These are phyloP conservation scores for Therioaphis trifolii DNA, from an alignment of 2,888 invertebrate genomes.

Conservation along the genomic window DNA sequence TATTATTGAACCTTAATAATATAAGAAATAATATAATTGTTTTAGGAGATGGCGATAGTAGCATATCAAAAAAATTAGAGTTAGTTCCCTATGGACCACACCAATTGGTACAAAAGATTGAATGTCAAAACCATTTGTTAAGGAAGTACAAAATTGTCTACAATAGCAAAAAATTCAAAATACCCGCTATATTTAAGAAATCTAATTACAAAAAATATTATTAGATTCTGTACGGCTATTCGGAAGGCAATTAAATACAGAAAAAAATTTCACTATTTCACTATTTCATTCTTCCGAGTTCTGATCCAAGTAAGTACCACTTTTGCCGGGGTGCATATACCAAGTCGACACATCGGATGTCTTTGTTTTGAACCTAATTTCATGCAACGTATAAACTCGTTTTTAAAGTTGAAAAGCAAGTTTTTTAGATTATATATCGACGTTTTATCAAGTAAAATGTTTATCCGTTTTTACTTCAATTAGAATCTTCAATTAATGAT, in stretches of 20 bases:
- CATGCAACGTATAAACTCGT: too few species aligned
- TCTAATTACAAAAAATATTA: neutral
- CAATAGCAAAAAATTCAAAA: conserved; percentile 7
- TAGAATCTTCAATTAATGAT: too few species aligned
- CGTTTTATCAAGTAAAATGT: too few species aligned
- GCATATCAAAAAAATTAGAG: conserved; percentile 1
- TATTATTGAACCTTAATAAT: neutral
- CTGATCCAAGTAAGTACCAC: too few species aligned
- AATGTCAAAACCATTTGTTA: neutral
- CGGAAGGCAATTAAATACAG: neutral
- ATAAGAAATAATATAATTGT: neutral
- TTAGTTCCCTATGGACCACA: neutral
- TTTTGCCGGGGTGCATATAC: too few species aligned
- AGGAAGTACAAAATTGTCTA: neutral
- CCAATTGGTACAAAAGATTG: conserved; percentile 8
- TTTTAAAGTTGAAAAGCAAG: too few species aligned
- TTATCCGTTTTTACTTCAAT: too few species aligned
- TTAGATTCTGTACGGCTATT: neutral
- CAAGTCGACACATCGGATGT: too few species aligned
- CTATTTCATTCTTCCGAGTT: too few species aligned
- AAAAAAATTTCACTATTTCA: too few species aligned
- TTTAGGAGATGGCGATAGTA: neutral
- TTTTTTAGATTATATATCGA: too few species aligned
- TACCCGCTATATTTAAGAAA: neutral
- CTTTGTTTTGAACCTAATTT: too few species aligned